Conservation (phyloP, 1,140 invertebrate species). For the Pseudomyrmex pallidus region DNA sequence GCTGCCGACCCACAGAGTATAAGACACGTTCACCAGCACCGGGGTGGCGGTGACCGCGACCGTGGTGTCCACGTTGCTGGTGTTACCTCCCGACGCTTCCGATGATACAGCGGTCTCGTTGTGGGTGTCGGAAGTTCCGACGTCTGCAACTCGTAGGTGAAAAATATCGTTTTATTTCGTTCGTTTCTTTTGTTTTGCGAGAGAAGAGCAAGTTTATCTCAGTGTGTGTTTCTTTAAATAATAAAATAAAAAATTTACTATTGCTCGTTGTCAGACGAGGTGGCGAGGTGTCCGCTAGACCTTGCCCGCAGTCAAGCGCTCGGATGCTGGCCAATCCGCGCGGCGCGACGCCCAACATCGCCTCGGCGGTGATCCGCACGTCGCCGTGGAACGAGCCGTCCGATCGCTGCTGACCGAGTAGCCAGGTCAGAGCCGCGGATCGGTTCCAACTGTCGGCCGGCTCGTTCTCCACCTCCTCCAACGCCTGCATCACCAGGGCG, state of each 20-base stretch:
- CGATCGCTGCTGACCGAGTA: conserved; percentile 89
- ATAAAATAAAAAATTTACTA: conserved; percentile 64
- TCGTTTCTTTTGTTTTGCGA: neutral
- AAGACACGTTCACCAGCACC: conserved; percentile 89
- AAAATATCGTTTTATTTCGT: neutral
- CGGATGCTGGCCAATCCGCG: conserved; percentile 89
- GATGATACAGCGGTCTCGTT: conserved; percentile 71
- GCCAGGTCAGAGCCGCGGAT: conserved; percentile 90
- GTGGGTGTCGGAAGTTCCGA: conserved; percentile 69
- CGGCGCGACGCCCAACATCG: conserved; percentile 89
- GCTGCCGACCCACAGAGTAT: conserved; percentile 94
- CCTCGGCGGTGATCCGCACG: conserved; percentile 90
- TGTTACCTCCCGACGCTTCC: conserved; percentile 37
- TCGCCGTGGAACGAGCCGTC: conserved; percentile 92
- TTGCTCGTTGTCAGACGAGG: conserved; percentile 76
- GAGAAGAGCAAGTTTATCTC: too few species aligned
- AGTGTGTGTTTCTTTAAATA: neutral
- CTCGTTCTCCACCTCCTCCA: conserved; percentile 89
- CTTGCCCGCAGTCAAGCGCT: conserved; percentile 88
- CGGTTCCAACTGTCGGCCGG: conserved; percentile 89
- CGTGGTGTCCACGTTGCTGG: conserved; percentile 65
- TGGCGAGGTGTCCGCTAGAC: conserved; percentile 79
- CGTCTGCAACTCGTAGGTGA: conserved; percentile 70
- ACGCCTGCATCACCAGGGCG: conserved; percentile 91
- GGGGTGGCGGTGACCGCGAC: conserved; percentile 59